A percentile compares a stretch with the other conserved stretches of the same genome.
Conservation (phyloP, 1,140 invertebrate species). For the Caenorhabditis inopinata region DNA sequence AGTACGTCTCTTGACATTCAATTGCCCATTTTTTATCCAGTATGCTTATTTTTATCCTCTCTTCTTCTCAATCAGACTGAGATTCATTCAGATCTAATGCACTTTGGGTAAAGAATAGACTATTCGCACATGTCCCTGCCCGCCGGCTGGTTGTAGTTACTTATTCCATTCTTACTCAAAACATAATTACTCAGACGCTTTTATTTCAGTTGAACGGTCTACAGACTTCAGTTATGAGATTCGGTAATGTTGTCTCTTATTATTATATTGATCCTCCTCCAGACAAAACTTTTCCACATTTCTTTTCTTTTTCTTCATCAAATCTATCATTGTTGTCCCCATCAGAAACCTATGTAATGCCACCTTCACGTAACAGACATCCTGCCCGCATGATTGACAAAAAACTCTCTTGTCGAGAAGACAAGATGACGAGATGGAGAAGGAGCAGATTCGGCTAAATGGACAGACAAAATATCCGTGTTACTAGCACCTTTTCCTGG, state of each 20-base stretch:
- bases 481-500: conserved; percentile 14
- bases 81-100: conserved; percentile 21
- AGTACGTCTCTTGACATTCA: conserved; percentile 22
- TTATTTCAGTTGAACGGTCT: background rate
- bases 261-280: no score
- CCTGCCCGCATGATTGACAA: conserved; percentile 29
- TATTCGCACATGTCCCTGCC: background rate
- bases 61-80: background rate
- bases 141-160: conserved; percentile 22
- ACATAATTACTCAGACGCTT: background rate
- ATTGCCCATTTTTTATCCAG: background rate
- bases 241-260: no score
- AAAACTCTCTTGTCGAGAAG: background rate
- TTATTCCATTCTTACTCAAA: background rate
- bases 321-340: conserved; percentile 10
- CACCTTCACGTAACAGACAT: conserved; percentile 32
- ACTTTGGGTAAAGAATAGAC: background rate
- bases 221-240: background rate
- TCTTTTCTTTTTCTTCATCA: background rate
- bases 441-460: background rate
- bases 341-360: conserved; percentile 29
- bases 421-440: background rate
- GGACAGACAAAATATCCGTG: conserved; percentile 12
- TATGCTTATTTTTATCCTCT: background rate
- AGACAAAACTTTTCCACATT: background rate